Evolutionary conservation across 2,888 invertebrate species (phyloP).

Genomic region (Pemphredon lugubris): DNA sequence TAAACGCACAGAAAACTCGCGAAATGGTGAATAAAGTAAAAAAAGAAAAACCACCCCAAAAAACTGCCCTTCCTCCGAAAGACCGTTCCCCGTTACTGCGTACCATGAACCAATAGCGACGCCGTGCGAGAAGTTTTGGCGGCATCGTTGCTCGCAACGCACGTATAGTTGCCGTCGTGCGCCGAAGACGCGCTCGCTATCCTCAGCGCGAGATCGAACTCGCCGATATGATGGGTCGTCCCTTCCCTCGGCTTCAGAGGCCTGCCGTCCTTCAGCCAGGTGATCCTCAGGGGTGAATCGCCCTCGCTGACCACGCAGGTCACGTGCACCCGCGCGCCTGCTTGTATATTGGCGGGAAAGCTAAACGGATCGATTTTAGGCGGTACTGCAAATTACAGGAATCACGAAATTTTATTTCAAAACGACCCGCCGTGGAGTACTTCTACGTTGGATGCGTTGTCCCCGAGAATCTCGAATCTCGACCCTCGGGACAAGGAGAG

Average conservation of each 20-base stretch:
- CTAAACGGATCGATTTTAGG: constrained; percentile 82
- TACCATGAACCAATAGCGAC: constrained; percentile 82
- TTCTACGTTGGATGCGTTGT: not conserved
- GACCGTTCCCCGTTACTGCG: constrained; percentile 39
- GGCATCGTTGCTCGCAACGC: constrained; percentile 82
- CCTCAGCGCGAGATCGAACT: constrained; percentile 80
- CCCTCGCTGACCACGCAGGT: constrained; percentile 82
- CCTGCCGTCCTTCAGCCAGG: constrained; percentile 83
- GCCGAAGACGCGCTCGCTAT: constrained; percentile 82
- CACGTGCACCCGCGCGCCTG: constrained; percentile 81
- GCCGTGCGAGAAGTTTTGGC: constrained; percentile 81
- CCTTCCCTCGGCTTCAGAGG: constrained; percentile 80
- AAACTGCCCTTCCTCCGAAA: not conserved
- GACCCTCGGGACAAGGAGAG: too few relatives aligned
- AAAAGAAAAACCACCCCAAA: too few relatives aligned
- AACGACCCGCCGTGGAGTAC: constrained; percentile 15
- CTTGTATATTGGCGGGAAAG: constrained; percentile 81
- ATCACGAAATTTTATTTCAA: constrained; percentile 60
- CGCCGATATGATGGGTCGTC: constrained; percentile 76
- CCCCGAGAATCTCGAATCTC: constrained; percentile 9
- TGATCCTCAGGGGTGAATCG: constrained; percentile 83
- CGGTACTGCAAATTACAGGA: constrained; percentile 81
- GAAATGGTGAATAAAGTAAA: too few relatives aligned
- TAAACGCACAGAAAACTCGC: too few relatives aligned
- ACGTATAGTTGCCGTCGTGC: constrained; percentile 83